A percentile compares a stretch with the other conserved stretches of the same genome.
These are phyloP conservation scores for Sminthurides aquaticus DNA, from an alignment of 2,888 invertebrate genomes.

Conservation along the genomic window DNA sequence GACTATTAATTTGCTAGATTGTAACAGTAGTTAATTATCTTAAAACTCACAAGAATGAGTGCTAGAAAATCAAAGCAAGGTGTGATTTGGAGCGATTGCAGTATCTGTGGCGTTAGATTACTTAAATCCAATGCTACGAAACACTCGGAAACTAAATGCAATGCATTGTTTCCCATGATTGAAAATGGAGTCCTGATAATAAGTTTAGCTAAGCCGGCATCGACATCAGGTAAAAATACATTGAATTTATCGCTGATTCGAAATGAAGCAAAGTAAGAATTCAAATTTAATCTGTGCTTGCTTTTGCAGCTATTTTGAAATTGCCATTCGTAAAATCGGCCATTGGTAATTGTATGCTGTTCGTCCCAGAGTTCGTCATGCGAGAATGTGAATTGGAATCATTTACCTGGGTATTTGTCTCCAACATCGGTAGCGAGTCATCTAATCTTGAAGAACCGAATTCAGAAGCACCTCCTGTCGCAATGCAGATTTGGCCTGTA, in stretches of 20 bases:
- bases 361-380: constrained; percentile 36
- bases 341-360: constrained; percentile 29
- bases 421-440: constrained; percentile 2
- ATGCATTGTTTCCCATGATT: constrained; percentile 30
- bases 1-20: background rate
- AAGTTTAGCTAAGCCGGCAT: constrained; percentile 21
- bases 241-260: too few relatives aligned
- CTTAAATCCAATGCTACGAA: constrained; percentile 27
- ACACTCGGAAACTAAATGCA: constrained; percentile 29
- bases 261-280: too few relatives aligned
- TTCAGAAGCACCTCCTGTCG: constrained; percentile 14
- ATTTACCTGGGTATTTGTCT: constrained; percentile 33
- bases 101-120: constrained; percentile 30
- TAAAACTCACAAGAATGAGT: constrained; percentile 22
- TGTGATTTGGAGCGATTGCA: constrained; percentile 29
- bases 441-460: background rate
- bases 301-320: constrained; percentile 30
- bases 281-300: too few relatives aligned
- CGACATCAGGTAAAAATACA: constrained; percentile 27
- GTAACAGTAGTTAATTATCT: background rate
- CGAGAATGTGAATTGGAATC: constrained; percentile 34
- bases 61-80: constrained; percentile 27
- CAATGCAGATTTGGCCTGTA: constrained; percentile 33
- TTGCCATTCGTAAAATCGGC: constrained; percentile 33
- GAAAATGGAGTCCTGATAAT: constrained; percentile 16